Evolutionary conservation across 2,797 vertebrate genomes (phyloP).

Genomic region (Liparis tanakae): DNA sequence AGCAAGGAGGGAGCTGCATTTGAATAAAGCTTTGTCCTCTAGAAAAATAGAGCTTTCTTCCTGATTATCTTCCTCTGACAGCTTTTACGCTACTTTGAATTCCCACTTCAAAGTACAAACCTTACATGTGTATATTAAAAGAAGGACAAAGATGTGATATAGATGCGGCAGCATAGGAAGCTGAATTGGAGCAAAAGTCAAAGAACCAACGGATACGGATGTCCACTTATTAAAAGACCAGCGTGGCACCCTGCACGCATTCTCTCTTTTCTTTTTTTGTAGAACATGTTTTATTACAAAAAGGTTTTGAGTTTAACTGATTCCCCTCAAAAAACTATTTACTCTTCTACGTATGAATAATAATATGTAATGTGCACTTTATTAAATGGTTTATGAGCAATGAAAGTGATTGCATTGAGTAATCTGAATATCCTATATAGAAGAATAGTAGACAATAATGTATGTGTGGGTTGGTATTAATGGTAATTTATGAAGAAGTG

Average conservation of each 20-base stretch:
- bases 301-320: too few relatives aligned
- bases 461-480: constrained; percentile 5
- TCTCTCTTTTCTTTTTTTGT: constrained; percentile 2
- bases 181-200: constrained; percentile 13
- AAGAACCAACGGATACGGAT: constrained; percentile 1
- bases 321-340: too few relatives aligned
- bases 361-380: too few relatives aligned
- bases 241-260: constrained; percentile 1
- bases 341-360: too few relatives aligned
- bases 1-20: constrained; percentile 21
- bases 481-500: background rate
- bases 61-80: constrained; percentile 37
- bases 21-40: constrained; percentile 41
- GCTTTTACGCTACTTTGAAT: constrained; percentile 34
- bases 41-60: constrained; percentile 29
- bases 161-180: constrained; percentile 23
- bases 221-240: constrained; percentile 34
- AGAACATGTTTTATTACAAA: constrained; percentile 2
- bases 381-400: too few relatives aligned
- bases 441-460: background rate
- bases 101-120: constrained; percentile 27
- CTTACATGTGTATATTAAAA: background rate
- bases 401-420: too few relatives aligned
- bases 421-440: too few relatives aligned
- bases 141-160: constrained; percentile 7